Conservation (phyloP, 2,113 vertebrate genomes). For the Eretmochelys imbricata region DNA sequence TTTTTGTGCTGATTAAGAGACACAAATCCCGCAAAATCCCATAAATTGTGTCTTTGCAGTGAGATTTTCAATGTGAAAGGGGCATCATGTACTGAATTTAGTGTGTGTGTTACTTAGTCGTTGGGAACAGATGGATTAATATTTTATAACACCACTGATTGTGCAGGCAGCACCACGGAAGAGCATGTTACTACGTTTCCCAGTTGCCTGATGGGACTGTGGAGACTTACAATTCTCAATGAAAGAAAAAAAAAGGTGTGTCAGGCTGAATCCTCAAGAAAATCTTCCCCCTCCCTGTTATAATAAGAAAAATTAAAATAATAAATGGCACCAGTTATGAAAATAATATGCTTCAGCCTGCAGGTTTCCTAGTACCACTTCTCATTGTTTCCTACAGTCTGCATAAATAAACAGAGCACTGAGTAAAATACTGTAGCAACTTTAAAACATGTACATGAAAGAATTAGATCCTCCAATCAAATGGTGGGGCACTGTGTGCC, state of each 20-base stretch:
- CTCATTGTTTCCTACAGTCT: neutral
- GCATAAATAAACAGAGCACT: neutral
- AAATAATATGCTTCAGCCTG: neutral
- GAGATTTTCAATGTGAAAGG: neutral
- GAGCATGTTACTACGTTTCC: neutral
- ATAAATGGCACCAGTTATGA: neutral
- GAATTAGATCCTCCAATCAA: neutral
- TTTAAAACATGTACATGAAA: neutral
- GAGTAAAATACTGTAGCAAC: neutral
- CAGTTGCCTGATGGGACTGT: neutral
- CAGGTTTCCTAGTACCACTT: neutral
- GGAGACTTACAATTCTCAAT: neutral
- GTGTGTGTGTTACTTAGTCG: conserved; percentile 7
- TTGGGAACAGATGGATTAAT: neutral
- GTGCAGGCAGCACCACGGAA: neutral
- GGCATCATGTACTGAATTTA: neutral
- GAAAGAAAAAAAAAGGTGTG: neutral
- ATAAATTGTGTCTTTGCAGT: neutral
- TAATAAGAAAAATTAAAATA: neutral
- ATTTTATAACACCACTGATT: neutral
- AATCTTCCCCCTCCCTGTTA: neutral
- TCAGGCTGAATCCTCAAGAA: neutral
- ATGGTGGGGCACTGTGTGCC: neutral
- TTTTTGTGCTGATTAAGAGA: neutral
- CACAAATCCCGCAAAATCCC: neutral